Conservation (phyloP, 2,797 vertebrate species). For the Chloroceryle inda region DNA sequence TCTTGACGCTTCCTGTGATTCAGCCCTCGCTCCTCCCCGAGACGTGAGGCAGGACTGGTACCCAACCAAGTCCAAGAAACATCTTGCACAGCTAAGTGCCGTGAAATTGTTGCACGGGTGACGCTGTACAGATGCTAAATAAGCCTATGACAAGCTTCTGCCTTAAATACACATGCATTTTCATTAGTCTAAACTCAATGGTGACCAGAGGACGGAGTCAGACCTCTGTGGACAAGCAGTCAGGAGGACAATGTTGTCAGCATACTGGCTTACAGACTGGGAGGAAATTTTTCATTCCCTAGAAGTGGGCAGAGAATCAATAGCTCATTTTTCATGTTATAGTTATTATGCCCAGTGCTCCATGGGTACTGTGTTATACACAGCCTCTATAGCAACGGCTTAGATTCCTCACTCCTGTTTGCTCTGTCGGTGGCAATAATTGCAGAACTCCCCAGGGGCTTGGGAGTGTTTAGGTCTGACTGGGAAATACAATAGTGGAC, state of each 20-base stretch:
- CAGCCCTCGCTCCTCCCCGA: not conserved
- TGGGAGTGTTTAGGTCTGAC: not conserved
- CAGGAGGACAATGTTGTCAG: not conserved
- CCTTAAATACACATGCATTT: not conserved
- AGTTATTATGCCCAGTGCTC: constrained; percentile 47
- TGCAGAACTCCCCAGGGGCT: constrained; percentile 41
- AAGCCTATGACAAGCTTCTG: not conserved
- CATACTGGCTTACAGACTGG: not conserved
- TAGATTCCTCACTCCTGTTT: constrained; percentile 14
- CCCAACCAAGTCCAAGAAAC: not conserved
- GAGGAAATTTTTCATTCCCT: constrained; percentile 54
- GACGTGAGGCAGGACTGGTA: not conserved
- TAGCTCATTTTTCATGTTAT: constrained; percentile 53
- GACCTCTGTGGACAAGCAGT: not conserved
- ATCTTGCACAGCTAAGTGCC: not conserved
- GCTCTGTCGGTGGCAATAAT: constrained; percentile 47
- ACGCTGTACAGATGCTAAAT: not conserved
- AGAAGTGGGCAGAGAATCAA: constrained; percentile 50
- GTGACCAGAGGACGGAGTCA: not conserved
- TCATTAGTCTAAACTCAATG: not conserved
- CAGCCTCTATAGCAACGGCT: constrained; percentile 4
- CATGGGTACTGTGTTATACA: not conserved
- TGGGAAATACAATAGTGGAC: constrained; percentile 30
- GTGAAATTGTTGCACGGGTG: not conserved
- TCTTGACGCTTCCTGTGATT: not conserved